Percentiles rank a stretch among this genome's conserved stretches.
These are phyloP conservation scores for Marmota monax DNA, from an alignment of 2,113 vertebrate genomes.

Conservation along the genomic window DNA sequence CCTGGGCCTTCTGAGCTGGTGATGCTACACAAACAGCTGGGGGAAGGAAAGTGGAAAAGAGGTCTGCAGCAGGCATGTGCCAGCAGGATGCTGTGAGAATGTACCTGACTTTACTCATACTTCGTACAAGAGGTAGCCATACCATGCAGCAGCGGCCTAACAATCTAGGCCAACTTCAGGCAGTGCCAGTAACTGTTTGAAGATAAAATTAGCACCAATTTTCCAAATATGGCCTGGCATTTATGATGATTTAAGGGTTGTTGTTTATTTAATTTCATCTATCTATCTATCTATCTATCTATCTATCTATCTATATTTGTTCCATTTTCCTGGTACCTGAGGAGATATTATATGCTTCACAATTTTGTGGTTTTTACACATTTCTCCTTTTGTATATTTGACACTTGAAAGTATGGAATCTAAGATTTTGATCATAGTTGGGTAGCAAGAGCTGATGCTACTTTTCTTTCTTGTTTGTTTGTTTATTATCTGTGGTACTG, in stretches of 20 bases:
- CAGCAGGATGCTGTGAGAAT: neutral
- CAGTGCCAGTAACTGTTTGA: neutral
- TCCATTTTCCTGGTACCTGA: neutral
- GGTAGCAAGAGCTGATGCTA: neutral
- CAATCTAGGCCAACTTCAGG: neutral
- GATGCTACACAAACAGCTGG: neutral
- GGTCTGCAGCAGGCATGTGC: fast-evolving
- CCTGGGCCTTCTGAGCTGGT: conserved; percentile 16
- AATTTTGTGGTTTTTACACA: neutral
- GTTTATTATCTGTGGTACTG: too few relatives aligned
- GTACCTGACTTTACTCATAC: fast-evolving
- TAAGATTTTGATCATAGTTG: neutral
- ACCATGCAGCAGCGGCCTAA: neutral
- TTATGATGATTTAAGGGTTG: neutral
- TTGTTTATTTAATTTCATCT: too few relatives aligned
- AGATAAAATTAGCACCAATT: neutral
- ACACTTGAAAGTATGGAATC: neutral
- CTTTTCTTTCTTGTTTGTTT: too few relatives aligned
- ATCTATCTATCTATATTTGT: neutral
- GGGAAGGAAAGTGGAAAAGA: neutral
- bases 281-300: too few relatives aligned
- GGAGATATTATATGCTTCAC: neutral
- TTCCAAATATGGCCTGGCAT: neutral
- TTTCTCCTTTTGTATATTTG: neutral
- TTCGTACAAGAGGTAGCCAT: neutral